Evolutionary conservation across 1,140 invertebrate genomes (phyloP).

Genomic region (Reticulitermes speratus): DNA sequence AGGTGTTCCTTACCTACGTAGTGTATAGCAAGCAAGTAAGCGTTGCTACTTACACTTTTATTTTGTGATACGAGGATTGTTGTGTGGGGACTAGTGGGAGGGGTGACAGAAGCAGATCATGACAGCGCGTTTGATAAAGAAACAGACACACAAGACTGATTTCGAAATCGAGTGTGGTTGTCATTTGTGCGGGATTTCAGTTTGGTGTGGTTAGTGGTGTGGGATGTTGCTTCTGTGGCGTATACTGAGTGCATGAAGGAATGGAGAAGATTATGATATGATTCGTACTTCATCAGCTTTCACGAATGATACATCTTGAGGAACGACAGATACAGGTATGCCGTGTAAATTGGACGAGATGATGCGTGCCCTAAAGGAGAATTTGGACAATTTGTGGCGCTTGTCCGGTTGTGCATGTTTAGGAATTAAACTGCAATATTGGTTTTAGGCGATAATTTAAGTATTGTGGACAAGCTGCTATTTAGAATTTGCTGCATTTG

Average conservation of each 20-base stretch:
- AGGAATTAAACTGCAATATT: no score
- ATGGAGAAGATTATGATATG: background rate
- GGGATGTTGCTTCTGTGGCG: background rate
- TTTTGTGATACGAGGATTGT: background rate
- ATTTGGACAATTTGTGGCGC: no score
- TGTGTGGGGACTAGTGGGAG: background rate
- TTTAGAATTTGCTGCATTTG: no score
- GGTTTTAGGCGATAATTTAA: no score
- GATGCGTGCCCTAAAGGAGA: no score
- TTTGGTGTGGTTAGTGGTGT: background rate
- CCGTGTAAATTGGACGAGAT: no score
- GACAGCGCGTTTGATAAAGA: background rate
- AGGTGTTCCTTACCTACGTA: background rate
- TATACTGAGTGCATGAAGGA: background rate
- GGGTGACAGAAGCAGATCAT: slow-evolving; percentile 5
- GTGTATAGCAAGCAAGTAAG: background rate
- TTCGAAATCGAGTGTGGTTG: background rate
- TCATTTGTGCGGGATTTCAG: background rate
- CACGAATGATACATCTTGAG: no score
- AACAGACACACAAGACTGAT: background rate
- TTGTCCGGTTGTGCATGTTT: no score
- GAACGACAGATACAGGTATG: no score
- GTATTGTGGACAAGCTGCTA: no score
- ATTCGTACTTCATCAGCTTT: background rate
- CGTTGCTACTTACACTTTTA: background rate